phyloP scores from a whole-genome alignment of 2,888 invertebrate species.

The Plutella xylostella region DNA sequence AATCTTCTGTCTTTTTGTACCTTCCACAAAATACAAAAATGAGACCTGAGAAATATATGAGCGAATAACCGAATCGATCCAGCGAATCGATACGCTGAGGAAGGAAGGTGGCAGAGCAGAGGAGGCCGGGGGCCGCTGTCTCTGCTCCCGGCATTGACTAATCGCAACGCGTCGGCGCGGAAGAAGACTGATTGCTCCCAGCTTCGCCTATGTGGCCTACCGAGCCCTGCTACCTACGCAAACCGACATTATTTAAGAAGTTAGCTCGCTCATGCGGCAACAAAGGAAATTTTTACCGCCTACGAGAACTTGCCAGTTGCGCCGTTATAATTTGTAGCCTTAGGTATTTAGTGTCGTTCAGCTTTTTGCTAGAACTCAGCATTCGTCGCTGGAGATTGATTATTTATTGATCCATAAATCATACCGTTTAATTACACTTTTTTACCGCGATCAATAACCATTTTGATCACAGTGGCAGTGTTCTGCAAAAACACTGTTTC shows the following conservation, averaged over 20 bases:
- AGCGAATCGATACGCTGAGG: constrained; percentile 49
- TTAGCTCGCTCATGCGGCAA: constrained; percentile 62
- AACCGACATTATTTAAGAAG: constrained; percentile 68
- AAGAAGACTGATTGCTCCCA: constrained; percentile 66
- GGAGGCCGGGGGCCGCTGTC: constrained; percentile 55
- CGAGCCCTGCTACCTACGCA: constrained; percentile 46
- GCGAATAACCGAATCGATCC: constrained; percentile 44
- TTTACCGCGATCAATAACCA: too few species aligned
- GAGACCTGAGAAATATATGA: background rate
- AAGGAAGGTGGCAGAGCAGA: constrained; percentile 18
- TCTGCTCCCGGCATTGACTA: constrained; percentile 68
- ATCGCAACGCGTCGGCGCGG: constrained; percentile 67
- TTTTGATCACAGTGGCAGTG: too few species aligned
- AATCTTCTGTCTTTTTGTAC: too few species aligned
- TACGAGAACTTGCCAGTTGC: constrained; percentile 9
- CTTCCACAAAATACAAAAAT: background rate
- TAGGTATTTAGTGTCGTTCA: too few species aligned
- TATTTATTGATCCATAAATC: too few species aligned
- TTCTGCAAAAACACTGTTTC: too few species aligned
- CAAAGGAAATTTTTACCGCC: constrained; percentile 61
- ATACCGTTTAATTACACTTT: too few species aligned
- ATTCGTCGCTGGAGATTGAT: too few species aligned
- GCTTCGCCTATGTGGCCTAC: constrained; percentile 55
- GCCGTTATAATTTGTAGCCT: too few species aligned
- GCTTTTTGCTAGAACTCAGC: too few species aligned